These are phyloP conservation scores for Chloroceryle inda DNA, from an alignment of 2,797 vertebrate genomes.

Conservation along the genomic window DNA sequence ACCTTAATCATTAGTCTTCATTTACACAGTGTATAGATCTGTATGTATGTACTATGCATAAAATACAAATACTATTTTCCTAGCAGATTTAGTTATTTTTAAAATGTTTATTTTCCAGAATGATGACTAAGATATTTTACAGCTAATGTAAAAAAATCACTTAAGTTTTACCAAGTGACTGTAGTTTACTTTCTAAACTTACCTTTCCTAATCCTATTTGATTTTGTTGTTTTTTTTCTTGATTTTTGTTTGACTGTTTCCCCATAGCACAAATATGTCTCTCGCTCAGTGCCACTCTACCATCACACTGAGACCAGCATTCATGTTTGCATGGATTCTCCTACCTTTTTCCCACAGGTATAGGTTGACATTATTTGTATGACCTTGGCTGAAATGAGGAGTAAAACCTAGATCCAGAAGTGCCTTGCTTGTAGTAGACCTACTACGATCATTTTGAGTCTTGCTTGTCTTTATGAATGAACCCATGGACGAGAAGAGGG, in stretches of 20 bases:
- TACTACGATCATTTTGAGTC: background rate
- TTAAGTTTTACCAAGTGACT: background rate
- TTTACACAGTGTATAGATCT: background rate
- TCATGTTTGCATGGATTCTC: background rate
- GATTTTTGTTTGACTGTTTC: background rate
- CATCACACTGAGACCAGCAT: accelerated
- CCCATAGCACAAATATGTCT: background rate
- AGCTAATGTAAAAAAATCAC: background rate
- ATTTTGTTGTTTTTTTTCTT: no score
- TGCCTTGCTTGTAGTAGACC: background rate
- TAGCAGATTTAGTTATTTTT: background rate
- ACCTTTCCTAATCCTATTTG: background rate
- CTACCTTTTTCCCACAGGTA: background rate
- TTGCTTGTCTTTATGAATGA: background rate
- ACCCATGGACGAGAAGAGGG: background rate
- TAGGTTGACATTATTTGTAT: background rate
- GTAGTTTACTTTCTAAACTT: background rate
- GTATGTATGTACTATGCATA: accelerated
- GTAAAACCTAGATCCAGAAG: background rate
- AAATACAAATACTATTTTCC: background rate
- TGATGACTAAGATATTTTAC: background rate
- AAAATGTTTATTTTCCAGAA: background rate
- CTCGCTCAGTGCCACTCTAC: background rate
- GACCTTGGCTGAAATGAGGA: background rate
- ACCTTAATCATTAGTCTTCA: background rate